Percentiles rank a stretch among this genome's conserved stretches.
These are phyloP conservation scores for Pharmacophagus antenor DNA, from an alignment of 2,888 invertebrate genomes.

Conservation along the genomic window DNA sequence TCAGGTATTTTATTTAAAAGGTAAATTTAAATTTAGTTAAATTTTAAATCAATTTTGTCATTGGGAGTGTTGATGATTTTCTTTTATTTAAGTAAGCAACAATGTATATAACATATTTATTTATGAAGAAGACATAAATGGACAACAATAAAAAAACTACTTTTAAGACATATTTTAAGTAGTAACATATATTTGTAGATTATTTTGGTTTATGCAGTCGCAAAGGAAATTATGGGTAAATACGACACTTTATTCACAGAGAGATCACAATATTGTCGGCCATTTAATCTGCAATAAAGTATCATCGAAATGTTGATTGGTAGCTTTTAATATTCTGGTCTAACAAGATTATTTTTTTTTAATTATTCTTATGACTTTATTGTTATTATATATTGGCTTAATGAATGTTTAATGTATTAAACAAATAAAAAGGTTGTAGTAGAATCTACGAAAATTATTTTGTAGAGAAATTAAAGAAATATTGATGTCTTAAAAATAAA, in stretches of 20 bases:
- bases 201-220: slow-evolving; percentile 5
- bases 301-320: slow-evolving; percentile 36
- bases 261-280: slow-evolving; percentile 53
- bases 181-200: not conserved
- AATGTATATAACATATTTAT: no score
- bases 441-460: no score
- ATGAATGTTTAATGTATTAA: no score
- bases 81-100: no score
- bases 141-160: no score
- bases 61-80: no score
- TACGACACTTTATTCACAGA: slow-evolving; percentile 47
- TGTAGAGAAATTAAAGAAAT: no score
- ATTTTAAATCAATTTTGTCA: no score
- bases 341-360: slow-evolving; percentile 33
- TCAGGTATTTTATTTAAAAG: slow-evolving; percentile 5
- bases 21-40: not conserved
- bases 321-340: slow-evolving; percentile 45
- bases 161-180: not conserved
- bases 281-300: slow-evolving; percentile 49
- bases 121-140: no score
- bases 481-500: no score
- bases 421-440: no score
- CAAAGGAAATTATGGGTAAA: slow-evolving; percentile 32
- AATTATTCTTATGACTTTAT: not conserved
- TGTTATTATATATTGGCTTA: not conserved